Evolutionary conservation across 2,113 vertebrate genomes (phyloP).

Genomic region (Aptenodytes patagonicus): DNA sequence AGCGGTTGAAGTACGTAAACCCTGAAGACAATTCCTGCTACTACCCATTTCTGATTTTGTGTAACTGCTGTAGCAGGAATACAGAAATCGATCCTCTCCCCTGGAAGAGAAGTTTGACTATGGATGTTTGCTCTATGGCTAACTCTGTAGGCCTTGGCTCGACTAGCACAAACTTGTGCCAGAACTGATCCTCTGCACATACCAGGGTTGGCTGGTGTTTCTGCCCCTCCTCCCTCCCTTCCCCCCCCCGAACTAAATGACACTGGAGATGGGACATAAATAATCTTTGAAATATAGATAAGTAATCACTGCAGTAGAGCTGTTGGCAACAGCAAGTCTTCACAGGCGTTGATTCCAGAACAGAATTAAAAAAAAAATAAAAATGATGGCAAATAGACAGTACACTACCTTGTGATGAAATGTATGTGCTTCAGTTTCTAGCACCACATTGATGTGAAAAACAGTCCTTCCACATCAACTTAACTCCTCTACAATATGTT

Average conservation of each 20-base stretch:
- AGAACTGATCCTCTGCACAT: not conserved
- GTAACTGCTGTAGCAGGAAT: not conserved
- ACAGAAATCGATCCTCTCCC: not conserved
- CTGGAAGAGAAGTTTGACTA: not conserved
- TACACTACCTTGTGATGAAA: not conserved
- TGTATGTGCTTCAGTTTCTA: accelerated
- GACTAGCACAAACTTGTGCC: not conserved
- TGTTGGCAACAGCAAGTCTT: not conserved
- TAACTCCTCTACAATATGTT: not conserved
- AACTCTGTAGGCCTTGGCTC: not conserved
- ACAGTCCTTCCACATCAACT: not conserved
- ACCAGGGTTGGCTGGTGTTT: not conserved
- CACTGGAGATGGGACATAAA: not conserved
- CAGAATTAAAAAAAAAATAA: not conserved
- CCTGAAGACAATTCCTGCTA: not conserved
- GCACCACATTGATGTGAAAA: not conserved
- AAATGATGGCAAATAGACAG: not conserved
- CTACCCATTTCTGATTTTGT: not conserved
- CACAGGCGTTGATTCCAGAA: not conserved
- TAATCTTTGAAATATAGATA: not conserved
- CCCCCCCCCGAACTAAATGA: not conserved
- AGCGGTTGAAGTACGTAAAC: not conserved
- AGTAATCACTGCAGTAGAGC: not conserved
- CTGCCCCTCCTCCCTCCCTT: accelerated
- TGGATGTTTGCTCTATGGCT: not conserved